phyloP scores from a whole-genome alignment of 2,113 vertebrate species.

The Eubucco bourcierii region DNA sequence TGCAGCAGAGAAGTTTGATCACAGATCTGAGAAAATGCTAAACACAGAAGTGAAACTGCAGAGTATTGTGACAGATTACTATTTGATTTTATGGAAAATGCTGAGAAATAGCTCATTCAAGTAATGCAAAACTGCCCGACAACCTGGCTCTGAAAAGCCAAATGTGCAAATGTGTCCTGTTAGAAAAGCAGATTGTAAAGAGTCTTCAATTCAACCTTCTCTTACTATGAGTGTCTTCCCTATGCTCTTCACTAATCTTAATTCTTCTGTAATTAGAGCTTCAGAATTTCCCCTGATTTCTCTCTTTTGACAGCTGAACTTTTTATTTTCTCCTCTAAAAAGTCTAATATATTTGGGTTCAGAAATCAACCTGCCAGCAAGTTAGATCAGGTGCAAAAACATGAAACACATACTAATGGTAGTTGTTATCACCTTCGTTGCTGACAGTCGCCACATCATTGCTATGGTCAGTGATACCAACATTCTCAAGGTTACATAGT shows the following conservation, averaged over 20 bases:
- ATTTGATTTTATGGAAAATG: background rate
- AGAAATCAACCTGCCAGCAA: background rate
- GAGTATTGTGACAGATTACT: background rate
- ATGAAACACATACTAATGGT: background rate
- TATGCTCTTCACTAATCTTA: background rate
- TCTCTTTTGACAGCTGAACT: background rate
- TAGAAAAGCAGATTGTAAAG: background rate
- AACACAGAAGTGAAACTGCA: background rate
- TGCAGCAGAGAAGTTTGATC: background rate
- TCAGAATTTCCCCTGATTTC: background rate
- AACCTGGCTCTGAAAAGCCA: fast-evolving
- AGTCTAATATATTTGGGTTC: background rate
- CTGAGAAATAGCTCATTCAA: background rate
- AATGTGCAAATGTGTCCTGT: background rate
- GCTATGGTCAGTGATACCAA: background rate
- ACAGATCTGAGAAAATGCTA: background rate
- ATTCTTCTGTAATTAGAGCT: background rate
- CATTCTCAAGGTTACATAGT: background rate
- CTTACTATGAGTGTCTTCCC: background rate
- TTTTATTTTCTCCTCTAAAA: background rate
- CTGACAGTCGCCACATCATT: background rate
- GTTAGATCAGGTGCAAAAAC: background rate
- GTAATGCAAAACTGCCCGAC: background rate
- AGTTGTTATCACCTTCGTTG: background rate
- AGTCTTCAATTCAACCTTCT: background rate